Conservation (phyloP, 2,797 vertebrate genomes). For the Rhinoraja longicauda region DNA sequence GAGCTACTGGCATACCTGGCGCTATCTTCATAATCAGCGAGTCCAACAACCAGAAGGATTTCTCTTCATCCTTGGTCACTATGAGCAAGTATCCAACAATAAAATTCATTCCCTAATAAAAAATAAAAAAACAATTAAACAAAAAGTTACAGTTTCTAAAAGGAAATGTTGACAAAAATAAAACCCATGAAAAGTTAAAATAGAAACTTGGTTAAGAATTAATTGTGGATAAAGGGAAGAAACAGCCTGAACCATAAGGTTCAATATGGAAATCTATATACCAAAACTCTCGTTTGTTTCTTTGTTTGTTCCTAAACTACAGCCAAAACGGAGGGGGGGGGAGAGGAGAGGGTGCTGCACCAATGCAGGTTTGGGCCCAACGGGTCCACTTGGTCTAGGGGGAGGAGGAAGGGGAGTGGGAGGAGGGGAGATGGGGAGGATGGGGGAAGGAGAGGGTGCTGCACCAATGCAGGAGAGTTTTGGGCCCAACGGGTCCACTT, state of each 20-base stretch:
- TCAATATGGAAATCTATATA: not conserved
- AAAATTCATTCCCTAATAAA: conserved; percentile 90
- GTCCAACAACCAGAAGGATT: conserved; percentile 90
- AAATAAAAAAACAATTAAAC: conserved; percentile 39
- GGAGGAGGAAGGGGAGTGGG: no score
- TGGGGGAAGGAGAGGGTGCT: no score
- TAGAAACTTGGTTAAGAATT: not conserved
- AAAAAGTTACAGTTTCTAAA: not conserved
- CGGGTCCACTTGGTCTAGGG: no score
- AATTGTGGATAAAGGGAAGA: not conserved
- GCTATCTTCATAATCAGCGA: conserved; percentile 81
- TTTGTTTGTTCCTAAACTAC: no score
- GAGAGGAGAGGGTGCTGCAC: no score
- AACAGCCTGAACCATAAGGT: not conserved
- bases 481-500: no score
- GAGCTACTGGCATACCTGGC: conserved; percentile 64
- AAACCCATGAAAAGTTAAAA: not conserved
- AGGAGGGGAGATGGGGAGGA: no score
- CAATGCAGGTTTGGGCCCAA: no score
- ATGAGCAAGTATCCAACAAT: conserved; percentile 88
- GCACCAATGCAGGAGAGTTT: no score
- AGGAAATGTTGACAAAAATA: not conserved
- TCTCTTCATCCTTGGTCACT: conserved; percentile 85
- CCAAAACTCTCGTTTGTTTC: no score
- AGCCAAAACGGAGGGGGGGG: no score